Evolutionary conservation across 2,888 invertebrate species (phyloP).

Genomic region (Suillia variegata): DNA sequence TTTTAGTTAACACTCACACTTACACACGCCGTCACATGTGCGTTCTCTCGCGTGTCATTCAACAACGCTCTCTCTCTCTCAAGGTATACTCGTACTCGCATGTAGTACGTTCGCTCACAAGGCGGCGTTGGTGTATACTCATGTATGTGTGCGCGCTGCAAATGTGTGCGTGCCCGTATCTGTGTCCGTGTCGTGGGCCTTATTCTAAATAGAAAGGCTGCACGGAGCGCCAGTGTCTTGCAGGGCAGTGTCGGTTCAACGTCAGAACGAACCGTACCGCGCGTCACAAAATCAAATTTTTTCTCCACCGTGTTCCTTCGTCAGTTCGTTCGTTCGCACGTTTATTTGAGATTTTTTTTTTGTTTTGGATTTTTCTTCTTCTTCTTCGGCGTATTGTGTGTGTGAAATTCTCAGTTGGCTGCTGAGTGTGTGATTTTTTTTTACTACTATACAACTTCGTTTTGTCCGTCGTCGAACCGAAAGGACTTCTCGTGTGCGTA

Average conservation of each 20-base stretch:
- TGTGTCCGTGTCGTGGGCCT: constrained; percentile 18
- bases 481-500: constrained; percentile 12
- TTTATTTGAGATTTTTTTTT: too few species aligned
- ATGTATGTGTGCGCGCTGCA: too few species aligned
- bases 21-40: background rate
- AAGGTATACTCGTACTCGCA: too few species aligned
- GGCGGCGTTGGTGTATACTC: too few species aligned
- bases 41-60: background rate
- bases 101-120: too few species aligned
- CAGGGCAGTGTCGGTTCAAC: constrained; percentile 61
- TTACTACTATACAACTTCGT: background rate
- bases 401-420: constrained; percentile 2
- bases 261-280: constrained; percentile 46
- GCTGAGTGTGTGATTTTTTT: constrained; percentile 6
- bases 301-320: constrained; percentile 5
- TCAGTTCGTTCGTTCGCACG: background rate
- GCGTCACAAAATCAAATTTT: constrained; percentile 36
- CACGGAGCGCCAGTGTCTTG: constrained; percentile 49
- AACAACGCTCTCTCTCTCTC: background rate
- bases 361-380: constrained; percentile 6
- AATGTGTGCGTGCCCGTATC: constrained; percentile 1
- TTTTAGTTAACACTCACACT: background rate
- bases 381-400: background rate
- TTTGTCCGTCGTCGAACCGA: background rate
- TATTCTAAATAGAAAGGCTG: constrained; percentile 57